A percentile compares a stretch with the other conserved stretches of the same genome.
Evolutionary conservation across 2,888 invertebrate genomes (phyloP).

Genomic region (Hoplodrina blanda): DNA sequence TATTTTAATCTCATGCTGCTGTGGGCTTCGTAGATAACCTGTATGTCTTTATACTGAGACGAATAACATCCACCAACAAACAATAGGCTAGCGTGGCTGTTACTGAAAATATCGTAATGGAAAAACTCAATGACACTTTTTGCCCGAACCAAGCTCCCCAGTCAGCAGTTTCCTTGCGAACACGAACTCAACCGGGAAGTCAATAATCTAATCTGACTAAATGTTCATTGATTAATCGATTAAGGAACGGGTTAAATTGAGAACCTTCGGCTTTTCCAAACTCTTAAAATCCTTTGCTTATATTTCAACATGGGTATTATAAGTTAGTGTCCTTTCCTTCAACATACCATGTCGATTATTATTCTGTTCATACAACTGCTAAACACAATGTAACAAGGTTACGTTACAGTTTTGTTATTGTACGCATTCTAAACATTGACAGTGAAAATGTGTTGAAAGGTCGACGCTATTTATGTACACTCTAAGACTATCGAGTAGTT

Average conservation of each 20-base stretch:
- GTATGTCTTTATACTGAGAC: no score
- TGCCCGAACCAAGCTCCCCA: no score
- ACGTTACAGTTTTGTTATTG: constrained; percentile 32
- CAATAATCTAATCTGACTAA: neutral
- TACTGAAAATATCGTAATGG: no score
- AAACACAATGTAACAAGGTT: constrained; percentile 43
- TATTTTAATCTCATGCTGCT: no score
- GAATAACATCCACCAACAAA: no score
- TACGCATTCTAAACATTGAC: constrained; percentile 45
- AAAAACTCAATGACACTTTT: no score
- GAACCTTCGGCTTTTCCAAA: neutral
- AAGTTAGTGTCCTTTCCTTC: constrained; percentile 21
- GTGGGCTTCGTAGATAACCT: no score
- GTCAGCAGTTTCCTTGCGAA: no score
- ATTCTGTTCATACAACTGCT: constrained; percentile 20
- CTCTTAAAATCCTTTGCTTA: neutral
- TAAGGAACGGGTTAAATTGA: neutral
- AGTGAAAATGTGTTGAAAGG: constrained; percentile 40
- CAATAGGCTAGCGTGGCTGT: no score
- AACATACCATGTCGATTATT: constrained; percentile 15
- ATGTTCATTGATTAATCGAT: neutral
- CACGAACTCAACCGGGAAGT: no score
- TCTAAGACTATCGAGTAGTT: no score
- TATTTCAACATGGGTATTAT: neutral
- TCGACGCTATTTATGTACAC: constrained; percentile 3